Conservation (phyloP, 2,797 vertebrate species). For the Todus mexicanus region DNA sequence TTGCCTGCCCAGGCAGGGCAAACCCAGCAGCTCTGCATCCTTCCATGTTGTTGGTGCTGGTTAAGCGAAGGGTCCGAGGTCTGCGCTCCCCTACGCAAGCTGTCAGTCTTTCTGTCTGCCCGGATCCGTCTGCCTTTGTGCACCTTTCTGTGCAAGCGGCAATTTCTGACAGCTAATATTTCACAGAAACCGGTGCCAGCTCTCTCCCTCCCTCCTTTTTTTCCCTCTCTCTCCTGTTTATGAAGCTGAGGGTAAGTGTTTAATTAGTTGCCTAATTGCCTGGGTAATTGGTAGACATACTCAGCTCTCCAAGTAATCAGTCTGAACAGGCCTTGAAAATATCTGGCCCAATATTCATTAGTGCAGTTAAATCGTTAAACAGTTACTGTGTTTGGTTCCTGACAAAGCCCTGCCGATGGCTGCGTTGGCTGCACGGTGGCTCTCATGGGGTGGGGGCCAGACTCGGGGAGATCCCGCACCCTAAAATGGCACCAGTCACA, state of each 20-base stretch:
- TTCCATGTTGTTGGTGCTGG: background rate
- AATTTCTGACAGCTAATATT: slow-evolving; percentile 87
- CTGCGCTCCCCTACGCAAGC: rapidly evolving
- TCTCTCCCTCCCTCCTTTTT: slow-evolving; percentile 72
- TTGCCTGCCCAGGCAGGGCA: background rate
- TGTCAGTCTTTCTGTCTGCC: background rate
- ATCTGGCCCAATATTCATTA: slow-evolving; percentile 99
- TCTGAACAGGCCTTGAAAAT: slow-evolving; percentile 97
- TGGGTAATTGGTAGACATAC: slow-evolving; percentile 99
- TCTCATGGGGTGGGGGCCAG: background rate
- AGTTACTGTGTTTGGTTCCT: slow-evolving; percentile 73
- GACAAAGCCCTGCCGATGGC: slow-evolving; percentile 68
- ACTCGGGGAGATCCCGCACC: rapidly evolving
- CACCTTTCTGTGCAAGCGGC: slow-evolving; percentile 54
- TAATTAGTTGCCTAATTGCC: slow-evolving; percentile 99
- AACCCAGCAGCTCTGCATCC: background rate
- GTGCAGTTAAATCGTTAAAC: slow-evolving; percentile 86
- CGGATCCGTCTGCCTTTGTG: background rate
- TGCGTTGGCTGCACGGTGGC: background rate
- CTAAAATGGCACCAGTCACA: rapidly evolving
- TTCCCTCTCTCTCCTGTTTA: slow-evolving; percentile 84
- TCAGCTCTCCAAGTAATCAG: slow-evolving; percentile 99
- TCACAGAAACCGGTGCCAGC: slow-evolving; percentile 78
- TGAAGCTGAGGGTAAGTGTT: slow-evolving; percentile 98
- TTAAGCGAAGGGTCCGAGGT: rapidly evolving